phyloP scores from a whole-genome alignment of 2,888 invertebrate genomes.

The Pogonocherus hispidulus region DNA sequence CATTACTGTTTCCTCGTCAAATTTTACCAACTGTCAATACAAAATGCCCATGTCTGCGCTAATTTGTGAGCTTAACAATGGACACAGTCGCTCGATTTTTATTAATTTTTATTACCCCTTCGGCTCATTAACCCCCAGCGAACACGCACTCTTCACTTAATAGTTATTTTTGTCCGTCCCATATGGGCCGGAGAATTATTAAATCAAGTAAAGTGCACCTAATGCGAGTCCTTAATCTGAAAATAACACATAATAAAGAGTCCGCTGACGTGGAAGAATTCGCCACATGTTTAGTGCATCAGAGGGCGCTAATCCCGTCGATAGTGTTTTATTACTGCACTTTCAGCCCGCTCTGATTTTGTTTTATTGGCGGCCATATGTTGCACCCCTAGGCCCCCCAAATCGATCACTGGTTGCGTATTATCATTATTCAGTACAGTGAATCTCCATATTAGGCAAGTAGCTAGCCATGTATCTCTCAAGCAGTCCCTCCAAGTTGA shows the following conservation, averaged over 20 bases:
- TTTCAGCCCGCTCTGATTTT: conserved; percentile 60
- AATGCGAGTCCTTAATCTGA: conserved; percentile 55
- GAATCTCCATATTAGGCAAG: neutral
- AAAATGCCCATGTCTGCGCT: too few relatives aligned
- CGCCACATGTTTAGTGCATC: conserved; percentile 63
- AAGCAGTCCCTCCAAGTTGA: too few relatives aligned
- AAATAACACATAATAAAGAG: conserved; percentile 61
- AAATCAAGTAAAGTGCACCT: conserved; percentile 50
- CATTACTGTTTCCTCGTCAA: too few relatives aligned
- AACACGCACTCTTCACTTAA: conserved; percentile 37
- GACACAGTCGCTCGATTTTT: neutral
- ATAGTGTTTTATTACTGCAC: conserved; percentile 59
- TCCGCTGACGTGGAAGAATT: conserved; percentile 64
- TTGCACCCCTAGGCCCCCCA: conserved; percentile 50
- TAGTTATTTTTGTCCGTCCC: conserved; percentile 33
- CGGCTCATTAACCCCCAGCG: conserved; percentile 35
- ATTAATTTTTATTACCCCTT: conserved; percentile 27
- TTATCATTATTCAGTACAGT: neutral
- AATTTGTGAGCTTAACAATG: neutral
- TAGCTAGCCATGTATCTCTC: neutral
- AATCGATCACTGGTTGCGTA: neutral
- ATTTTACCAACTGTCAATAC: too few relatives aligned
- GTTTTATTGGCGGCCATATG: conserved; percentile 64
- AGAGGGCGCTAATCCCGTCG: conserved; percentile 60
- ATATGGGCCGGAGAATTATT: conserved; percentile 44